These are phyloP conservation scores for Perithous albicinctus DNA, from an alignment of 2,888 invertebrate genomes.

Conservation along the genomic window DNA sequence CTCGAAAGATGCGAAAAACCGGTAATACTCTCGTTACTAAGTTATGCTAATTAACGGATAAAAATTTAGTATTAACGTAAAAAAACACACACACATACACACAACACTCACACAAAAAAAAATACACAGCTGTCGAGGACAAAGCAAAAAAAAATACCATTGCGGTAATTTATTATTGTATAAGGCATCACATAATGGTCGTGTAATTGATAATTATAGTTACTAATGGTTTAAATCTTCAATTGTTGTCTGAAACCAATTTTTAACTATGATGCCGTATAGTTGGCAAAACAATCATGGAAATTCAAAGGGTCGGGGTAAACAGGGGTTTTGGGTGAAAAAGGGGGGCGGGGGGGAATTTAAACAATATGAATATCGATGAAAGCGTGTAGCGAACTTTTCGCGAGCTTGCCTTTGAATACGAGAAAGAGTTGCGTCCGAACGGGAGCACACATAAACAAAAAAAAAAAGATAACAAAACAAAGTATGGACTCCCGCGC, in stretches of 20 bases:
- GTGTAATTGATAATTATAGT: slow-evolving; percentile 82
- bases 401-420: slow-evolving; percentile 67
- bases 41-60: slow-evolving; percentile 81
- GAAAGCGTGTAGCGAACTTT: slow-evolving; percentile 58
- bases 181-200: slow-evolving; percentile 80
- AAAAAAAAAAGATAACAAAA: slow-evolving; percentile 70
- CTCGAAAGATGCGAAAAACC: slow-evolving; percentile 56
- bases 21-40: slow-evolving; percentile 81
- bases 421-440: slow-evolving; percentile 68
- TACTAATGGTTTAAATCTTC: slow-evolving; percentile 83
- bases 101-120: neutral
- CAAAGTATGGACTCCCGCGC: slow-evolving; percentile 75
- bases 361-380: slow-evolving; percentile 58
- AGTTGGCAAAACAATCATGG: slow-evolving; percentile 66
- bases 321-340: neutral
- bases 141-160: slow-evolving; percentile 72
- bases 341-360: neutral
- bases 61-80: slow-evolving; percentile 79
- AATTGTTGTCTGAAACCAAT: slow-evolving; percentile 82
- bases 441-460: slow-evolving; percentile 69
- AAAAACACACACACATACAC: slow-evolving; percentile 3
- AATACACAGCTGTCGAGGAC: slow-evolving; percentile 74
- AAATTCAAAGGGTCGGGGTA: slow-evolving; percentile 57
- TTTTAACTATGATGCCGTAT: slow-evolving; percentile 74
- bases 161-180: slow-evolving; percentile 80